A percentile compares a stretch with the other conserved stretches of the same genome.
phyloP scores from a whole-genome alignment of 1,140 invertebrate genomes.

The Orius insidiosus region DNA sequence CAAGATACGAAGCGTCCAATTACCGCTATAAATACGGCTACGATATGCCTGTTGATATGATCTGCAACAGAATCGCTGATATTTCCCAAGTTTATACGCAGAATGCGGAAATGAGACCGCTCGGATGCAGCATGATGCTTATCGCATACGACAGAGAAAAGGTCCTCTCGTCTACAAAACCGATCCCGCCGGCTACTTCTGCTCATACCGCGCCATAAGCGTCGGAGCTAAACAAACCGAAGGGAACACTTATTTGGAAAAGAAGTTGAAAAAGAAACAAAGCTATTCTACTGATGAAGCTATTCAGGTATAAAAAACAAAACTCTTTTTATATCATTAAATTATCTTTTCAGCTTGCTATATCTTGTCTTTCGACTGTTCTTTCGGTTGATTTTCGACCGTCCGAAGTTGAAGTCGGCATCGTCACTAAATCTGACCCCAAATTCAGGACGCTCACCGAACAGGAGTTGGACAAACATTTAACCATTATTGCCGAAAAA shows the following conservation, averaged over 20 bases:
- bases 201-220: constrained; percentile 83
- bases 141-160: constrained; percentile 83
- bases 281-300: constrained; percentile 65
- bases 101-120: constrained; percentile 97
- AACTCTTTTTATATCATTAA: too few species aligned
- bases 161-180: constrained; percentile 89
- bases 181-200: constrained; percentile 97
- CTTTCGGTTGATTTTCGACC: constrained; percentile 94
- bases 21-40: constrained; percentile 96
- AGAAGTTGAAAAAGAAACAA: constrained; percentile 89
- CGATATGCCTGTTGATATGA: constrained; percentile 84
- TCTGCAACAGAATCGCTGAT: constrained; percentile 89
- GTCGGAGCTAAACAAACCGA: constrained; percentile 94
- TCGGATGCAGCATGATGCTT: constrained; percentile 95
- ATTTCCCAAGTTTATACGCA: constrained; percentile 99
- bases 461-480: too few species aligned
- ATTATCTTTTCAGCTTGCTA: constrained; percentile 57
- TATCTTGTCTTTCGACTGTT: constrained; percentile 82
- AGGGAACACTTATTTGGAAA: constrained; percentile 92
- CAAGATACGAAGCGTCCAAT: constrained; percentile 91
- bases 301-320: constrained; percentile 51
- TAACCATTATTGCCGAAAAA: too few species aligned
- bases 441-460: constrained; percentile 42
- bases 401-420: constrained; percentile 87
- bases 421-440: constrained; percentile 70